A percentile compares a stretch with the other conserved stretches of the same genome.
phyloP scores from a whole-genome alignment of 2,888 invertebrate species.

The Eilema sororculum region DNA sequence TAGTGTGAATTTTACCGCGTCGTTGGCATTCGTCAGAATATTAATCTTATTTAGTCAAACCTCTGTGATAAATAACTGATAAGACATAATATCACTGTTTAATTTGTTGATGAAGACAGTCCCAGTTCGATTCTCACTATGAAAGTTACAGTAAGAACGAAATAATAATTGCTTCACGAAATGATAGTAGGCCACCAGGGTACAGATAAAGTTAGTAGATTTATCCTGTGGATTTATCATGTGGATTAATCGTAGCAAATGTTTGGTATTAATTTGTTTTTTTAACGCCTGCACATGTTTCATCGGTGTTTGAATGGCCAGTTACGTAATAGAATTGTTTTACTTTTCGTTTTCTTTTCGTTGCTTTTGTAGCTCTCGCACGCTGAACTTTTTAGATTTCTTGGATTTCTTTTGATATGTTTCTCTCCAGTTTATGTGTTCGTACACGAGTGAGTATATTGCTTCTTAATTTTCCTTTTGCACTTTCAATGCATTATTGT shows the following conservation, averaged over 20 bases:
- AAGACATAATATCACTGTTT: too few species aligned
- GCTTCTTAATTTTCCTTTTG: not conserved
- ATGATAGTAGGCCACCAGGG: too few species aligned
- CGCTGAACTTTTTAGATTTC: not conserved
- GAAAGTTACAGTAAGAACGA: too few species aligned
- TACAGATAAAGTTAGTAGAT: not conserved
- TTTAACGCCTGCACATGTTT: not conserved
- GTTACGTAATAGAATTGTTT: slow-evolving; percentile 4
- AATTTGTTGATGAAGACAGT: too few species aligned
- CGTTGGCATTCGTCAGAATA: too few species aligned
- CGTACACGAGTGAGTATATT: not conserved
- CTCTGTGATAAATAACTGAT: too few species aligned
- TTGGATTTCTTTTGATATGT: not conserved
- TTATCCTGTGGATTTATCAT: not conserved
- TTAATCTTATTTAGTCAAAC: too few species aligned
- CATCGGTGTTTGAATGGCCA: not conserved
- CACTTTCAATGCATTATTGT: not conserved
- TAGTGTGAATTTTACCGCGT: too few species aligned
- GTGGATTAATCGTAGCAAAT: not conserved
- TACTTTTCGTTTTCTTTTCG: not conserved
- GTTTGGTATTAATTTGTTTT: not conserved
- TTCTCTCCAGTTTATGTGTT: not conserved
- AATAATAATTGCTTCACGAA: too few species aligned
- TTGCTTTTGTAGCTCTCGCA: not conserved
- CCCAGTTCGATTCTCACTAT: too few species aligned